Conservation (phyloP, 1,140 invertebrate genomes). For the Cardiocondyla obscurior region DNA sequence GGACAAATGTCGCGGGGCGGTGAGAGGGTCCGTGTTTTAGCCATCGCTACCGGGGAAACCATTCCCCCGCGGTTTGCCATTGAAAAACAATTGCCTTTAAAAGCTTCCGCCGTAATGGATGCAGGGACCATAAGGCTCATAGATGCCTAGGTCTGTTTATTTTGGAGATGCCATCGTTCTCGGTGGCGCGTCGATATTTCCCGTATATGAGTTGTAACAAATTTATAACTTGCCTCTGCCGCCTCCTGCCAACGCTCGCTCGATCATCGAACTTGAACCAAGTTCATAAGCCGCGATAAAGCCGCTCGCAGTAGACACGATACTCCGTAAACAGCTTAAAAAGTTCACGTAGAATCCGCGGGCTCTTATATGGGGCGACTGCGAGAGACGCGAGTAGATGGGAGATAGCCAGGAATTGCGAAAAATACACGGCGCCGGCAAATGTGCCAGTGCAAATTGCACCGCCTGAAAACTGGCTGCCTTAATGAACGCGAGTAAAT, state of each 20-base stretch:
- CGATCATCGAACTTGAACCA: conserved; percentile 42
- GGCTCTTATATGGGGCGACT: neutral
- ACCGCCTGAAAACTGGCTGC: conserved; percentile 17
- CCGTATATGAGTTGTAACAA: conserved; percentile 50
- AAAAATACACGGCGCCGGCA: conserved; percentile 6
- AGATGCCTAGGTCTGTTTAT: conserved; percentile 33
- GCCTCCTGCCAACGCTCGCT: neutral
- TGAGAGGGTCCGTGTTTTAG: no score
- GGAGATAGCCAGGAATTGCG: conserved; percentile 3
- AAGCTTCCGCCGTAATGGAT: conserved; percentile 25
- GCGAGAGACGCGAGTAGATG: neutral
- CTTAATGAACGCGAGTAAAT: conserved; percentile 48
- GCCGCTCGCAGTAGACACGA: conserved; percentile 46
- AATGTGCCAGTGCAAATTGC: neutral
- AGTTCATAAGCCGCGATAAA: conserved; percentile 59
- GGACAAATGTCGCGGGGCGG: neutral
- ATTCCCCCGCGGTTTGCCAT: neutral
- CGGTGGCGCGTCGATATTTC: conserved; percentile 20
- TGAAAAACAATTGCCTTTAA: conserved; percentile 10
- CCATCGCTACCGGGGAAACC: neutral
- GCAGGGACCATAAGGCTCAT: neutral
- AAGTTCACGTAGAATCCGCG: conserved; percentile 40
- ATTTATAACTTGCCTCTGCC: conserved; percentile 47
- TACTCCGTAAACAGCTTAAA: conserved; percentile 58
- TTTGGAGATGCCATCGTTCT: conserved; percentile 2